A percentile compares a stretch with the other conserved stretches of the same genome.
Evolutionary conservation across 2,797 vertebrate genomes (phyloP).

Genomic region (Falco concolor): DNA sequence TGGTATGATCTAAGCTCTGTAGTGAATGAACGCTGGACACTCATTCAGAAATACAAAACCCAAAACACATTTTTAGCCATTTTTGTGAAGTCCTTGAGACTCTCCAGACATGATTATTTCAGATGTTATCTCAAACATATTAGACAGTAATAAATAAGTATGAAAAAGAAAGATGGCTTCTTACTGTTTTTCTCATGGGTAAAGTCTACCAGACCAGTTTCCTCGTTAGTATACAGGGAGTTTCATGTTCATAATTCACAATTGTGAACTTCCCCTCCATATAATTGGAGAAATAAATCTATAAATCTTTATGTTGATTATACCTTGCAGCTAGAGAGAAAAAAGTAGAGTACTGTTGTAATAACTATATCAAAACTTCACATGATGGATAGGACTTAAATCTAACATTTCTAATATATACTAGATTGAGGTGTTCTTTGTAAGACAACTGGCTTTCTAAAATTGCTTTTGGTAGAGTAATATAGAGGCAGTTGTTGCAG

Average conservation of each 20-base stretch:
- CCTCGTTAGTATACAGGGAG: not conserved
- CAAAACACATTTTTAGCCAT: rapidly evolving
- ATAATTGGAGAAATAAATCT: not conserved
- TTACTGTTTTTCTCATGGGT: not conserved
- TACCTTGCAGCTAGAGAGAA: not conserved
- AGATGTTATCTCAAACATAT: not conserved
- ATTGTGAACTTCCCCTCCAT: not conserved
- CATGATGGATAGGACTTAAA: not conserved
- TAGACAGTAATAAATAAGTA: not conserved
- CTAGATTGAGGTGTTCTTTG: not conserved
- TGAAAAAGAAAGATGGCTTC: not conserved
- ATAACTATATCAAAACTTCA: not conserved
- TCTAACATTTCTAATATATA: not conserved
- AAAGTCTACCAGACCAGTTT: not conserved
- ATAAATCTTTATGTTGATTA: not conserved
- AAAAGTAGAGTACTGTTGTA: not conserved
- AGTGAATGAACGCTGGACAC: not conserved
- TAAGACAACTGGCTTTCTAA: not conserved
- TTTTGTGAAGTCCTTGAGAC: not conserved
- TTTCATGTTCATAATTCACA: not conserved
- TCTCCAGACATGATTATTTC: not conserved
- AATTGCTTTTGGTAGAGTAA: not conserved
- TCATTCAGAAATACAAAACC: not conserved
- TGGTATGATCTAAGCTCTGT: not conserved
- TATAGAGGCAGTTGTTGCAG: not conserved